Conservation (phyloP, 2,113 vertebrate genomes). For the Melanostigma gelatinosum region DNA sequence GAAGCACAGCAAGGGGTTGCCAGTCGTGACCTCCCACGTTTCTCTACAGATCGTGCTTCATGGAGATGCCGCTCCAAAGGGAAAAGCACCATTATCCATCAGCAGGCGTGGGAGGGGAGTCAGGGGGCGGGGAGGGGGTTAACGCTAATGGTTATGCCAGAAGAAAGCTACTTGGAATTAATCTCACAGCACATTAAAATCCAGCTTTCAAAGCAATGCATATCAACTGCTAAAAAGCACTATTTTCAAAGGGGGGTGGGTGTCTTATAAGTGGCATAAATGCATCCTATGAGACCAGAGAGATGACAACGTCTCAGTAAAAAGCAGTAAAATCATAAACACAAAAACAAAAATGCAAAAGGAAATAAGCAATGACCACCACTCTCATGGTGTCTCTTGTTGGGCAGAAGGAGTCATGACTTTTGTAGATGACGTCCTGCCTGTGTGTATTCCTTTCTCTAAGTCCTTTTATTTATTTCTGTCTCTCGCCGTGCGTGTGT, state of each 20-base stretch:
- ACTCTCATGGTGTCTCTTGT: constrained; percentile 6
- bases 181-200: constrained; percentile 69
- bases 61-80: constrained; percentile 65
- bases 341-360: neutral
- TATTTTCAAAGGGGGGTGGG: constrained; percentile 35
- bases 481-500: neutral
- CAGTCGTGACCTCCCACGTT: constrained; percentile 76
- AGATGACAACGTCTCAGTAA: neutral
- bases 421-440: neutral
- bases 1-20: constrained; percentile 42
- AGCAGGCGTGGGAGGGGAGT: constrained; percentile 71
- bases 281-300: constrained; percentile 1
- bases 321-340: neutral
- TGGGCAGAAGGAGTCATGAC: constrained; percentile 5
- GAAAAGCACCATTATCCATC: constrained; percentile 75
- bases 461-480: constrained; percentile 19
- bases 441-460: constrained; percentile 2
- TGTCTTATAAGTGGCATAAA: constrained; percentile 22
- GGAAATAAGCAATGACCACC: neutral
- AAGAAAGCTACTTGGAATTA: constrained; percentile 72
- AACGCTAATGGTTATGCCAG: constrained; percentile 69
- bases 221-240: constrained; percentile 58
- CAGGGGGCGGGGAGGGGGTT: constrained; percentile 54
- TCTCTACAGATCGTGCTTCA: constrained; percentile 68
- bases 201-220: constrained; percentile 60